Evolutionary conservation across 2,888 invertebrate genomes (phyloP).

Genomic region (Hylaea fasciaria): DNA sequence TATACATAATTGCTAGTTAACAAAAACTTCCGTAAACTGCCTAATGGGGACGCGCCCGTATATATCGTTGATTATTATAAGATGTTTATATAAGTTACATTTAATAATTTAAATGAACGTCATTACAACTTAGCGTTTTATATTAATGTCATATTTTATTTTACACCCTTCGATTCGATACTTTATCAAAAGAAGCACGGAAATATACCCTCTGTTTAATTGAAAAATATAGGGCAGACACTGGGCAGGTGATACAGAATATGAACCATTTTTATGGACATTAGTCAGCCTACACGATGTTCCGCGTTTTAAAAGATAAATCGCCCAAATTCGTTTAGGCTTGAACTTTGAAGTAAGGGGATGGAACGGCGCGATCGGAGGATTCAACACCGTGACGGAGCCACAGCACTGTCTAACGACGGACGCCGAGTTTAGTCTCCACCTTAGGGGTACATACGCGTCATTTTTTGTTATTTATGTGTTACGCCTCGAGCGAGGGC

Average conservation of each 20-base stretch:
- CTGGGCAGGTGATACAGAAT: conserved; percentile 57
- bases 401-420: conserved; percentile 79
- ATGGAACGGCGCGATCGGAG: conserved; percentile 57
- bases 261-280: conserved; percentile 59
- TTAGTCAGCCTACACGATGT: conserved; percentile 55
- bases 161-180: conserved; percentile 5
- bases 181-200: conserved; percentile 12
- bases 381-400: conserved; percentile 88
- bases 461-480: conserved; percentile 72
- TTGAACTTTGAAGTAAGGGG: conserved; percentile 53
- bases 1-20: no score
- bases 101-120: conserved; percentile 22
- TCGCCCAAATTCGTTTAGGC: conserved; percentile 67
- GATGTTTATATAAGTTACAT: conserved; percentile 13
- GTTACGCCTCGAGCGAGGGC: conserved; percentile 56
- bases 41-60: neutral
- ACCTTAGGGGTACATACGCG: conserved; percentile 57
- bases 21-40: no score
- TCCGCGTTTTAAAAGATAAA: conserved; percentile 68
- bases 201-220: conserved; percentile 30
- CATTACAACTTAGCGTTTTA: conserved; percentile 25
- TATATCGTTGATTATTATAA: conserved; percentile 22
- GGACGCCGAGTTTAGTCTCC: conserved; percentile 57
- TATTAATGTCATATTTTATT: conserved; percentile 19
- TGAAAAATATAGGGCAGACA: conserved; percentile 28